Evolutionary conservation across 2,888 invertebrate species (phyloP).

Genomic region (Andricus curvator): DNA sequence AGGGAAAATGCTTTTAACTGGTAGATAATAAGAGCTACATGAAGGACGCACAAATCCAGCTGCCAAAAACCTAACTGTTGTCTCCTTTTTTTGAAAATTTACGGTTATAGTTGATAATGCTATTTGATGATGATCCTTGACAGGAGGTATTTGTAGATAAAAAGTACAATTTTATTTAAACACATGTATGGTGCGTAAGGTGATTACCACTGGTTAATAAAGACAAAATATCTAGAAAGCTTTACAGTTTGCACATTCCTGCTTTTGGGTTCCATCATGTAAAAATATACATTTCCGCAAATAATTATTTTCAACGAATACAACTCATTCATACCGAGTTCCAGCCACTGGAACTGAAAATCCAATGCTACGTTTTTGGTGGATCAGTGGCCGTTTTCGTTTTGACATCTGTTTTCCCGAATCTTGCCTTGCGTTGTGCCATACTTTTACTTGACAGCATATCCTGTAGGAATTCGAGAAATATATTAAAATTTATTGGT

Average conservation of each 20-base stretch:
- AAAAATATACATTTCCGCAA: constrained; percentile 55
- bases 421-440: constrained; percentile 49
- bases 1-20: not conserved
- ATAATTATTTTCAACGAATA: constrained; percentile 46
- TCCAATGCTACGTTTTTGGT: constrained; percentile 63
- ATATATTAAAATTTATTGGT: not conserved
- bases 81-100: constrained; percentile 45
- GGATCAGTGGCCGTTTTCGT: constrained; percentile 59
- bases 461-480: constrained; percentile 57
- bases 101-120: constrained; percentile 8
- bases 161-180: constrained; percentile 69
- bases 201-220: constrained; percentile 61
- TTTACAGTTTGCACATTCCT: not conserved
- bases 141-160: constrained; percentile 56
- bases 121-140: not conserved
- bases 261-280: constrained; percentile 38
- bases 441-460: constrained; percentile 59
- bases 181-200: constrained; percentile 57
- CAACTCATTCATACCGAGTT: not conserved
- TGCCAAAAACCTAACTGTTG: constrained; percentile 65
- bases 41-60: constrained; percentile 65
- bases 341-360: not conserved
- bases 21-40: not conserved
- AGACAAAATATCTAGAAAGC: constrained; percentile 50
- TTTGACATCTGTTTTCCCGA: constrained; percentile 53